Conservation (phyloP, 2,113 vertebrate genomes). For the Columba janthina region DNA sequence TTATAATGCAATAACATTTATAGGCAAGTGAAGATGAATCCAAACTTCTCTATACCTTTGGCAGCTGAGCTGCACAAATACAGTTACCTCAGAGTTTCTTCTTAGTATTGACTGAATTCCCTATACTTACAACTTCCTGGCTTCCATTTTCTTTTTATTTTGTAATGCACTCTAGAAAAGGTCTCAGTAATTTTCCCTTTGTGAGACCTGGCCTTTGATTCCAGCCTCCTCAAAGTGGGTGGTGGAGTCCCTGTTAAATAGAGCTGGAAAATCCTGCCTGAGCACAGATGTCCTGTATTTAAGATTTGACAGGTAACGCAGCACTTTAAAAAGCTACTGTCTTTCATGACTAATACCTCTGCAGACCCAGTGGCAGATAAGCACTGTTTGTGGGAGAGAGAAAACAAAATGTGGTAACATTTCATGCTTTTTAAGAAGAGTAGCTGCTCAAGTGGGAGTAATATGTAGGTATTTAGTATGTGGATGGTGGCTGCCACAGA, state of each 20-base stretch:
- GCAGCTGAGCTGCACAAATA: not conserved
- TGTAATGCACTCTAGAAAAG: not conserved
- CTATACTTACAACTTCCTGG: not conserved
- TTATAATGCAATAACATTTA: not conserved
- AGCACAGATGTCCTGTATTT: not conserved
- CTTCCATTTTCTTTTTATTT: not conserved
- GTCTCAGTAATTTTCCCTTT: not conserved
- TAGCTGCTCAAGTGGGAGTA: not conserved
- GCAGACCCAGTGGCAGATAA: not conserved
- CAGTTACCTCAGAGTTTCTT: not conserved
- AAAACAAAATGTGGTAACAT: not conserved
- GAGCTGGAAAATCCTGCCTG: conserved; percentile 4
- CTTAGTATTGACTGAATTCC: not conserved
- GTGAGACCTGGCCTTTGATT: not conserved
- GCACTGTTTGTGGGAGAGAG: not conserved
- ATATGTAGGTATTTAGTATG: not conserved
- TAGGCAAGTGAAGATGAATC: not conserved
- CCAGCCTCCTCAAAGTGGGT: not conserved
- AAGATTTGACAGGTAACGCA: conserved; percentile 23
- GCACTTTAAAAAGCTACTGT: conserved; percentile 2
- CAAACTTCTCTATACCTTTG: not conserved
- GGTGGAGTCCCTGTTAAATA: not conserved
- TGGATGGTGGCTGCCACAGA: not conserved
- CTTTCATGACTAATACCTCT: conserved; percentile 13
- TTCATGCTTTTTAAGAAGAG: not conserved